phyloP scores from a whole-genome alignment of 2,797 vertebrate genomes.

The Peromyscus eremicus region DNA sequence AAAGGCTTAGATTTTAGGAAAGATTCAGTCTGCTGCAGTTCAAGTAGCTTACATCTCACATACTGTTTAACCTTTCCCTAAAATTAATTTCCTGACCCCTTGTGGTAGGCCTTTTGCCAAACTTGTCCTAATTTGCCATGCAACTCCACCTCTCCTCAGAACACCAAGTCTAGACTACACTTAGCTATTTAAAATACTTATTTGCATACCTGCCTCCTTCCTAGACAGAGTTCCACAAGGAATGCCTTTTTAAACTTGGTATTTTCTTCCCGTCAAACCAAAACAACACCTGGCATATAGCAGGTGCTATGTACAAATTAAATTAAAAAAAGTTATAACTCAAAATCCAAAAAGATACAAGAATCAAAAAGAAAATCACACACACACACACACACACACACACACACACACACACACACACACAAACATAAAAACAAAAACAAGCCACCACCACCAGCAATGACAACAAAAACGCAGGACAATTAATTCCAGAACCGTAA shows the following conservation, averaged over 20 bases:
- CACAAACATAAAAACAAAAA: background rate
- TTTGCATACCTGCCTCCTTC: conserved; percentile 31
- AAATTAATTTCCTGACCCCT: conserved; percentile 29
- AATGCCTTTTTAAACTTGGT: conserved; percentile 27
- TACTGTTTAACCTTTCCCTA: background rate
- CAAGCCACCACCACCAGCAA: background rate
- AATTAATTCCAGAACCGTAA: background rate
- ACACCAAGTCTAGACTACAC: background rate
- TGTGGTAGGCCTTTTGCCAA: background rate
- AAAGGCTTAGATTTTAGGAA: conserved; percentile 26
- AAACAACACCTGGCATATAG: conserved; percentile 29
- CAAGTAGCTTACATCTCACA: background rate
- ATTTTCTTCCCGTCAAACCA: conserved; percentile 5
- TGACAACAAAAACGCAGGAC: background rate
- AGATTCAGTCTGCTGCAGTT: background rate
- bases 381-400: background rate
- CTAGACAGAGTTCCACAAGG: background rate
- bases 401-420: too few relatives aligned
- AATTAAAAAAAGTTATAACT: conserved; percentile 53
- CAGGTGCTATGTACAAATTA: conserved; percentile 36
- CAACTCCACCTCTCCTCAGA: background rate
- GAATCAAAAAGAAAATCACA: background rate
- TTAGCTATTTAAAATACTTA: conserved; percentile 41
- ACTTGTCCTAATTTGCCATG: background rate
- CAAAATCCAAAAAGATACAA: background rate